These are phyloP conservation scores for Epinephelus cyanopodus DNA, from an alignment of 2,113 vertebrate genomes.

Conservation along the genomic window DNA sequence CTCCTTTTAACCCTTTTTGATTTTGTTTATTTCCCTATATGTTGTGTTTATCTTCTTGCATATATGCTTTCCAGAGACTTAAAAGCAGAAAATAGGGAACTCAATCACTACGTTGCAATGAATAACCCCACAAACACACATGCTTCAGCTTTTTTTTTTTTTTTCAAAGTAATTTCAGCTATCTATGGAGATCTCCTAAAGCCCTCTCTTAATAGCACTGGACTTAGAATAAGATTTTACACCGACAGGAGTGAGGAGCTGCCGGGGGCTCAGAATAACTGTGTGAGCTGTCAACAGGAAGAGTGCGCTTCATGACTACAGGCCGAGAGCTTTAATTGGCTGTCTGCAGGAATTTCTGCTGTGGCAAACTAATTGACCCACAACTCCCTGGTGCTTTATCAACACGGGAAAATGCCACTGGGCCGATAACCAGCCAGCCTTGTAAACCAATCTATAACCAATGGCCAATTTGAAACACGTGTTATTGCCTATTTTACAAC, in stretches of 20 bases:
- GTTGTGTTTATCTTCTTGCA: conserved; percentile 63
- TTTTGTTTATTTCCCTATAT: conserved; percentile 75
- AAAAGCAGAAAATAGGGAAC: conserved; percentile 40
- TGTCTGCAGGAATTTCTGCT: conserved; percentile 78
- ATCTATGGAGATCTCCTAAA: conserved; percentile 64
- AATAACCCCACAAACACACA: conserved; percentile 41
- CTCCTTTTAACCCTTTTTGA: conserved; percentile 64
- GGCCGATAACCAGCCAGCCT: conserved; percentile 83
- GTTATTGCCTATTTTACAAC: conserved; percentile 83
- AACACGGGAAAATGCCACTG: conserved; percentile 78
- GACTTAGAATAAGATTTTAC: conserved; percentile 56
- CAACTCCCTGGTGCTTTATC: conserved; percentile 85
- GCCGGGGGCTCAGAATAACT: conserved; percentile 69
- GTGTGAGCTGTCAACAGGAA: conserved; percentile 71
- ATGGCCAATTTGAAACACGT: conserved; percentile 88
- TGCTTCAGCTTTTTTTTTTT: conserved; percentile 40
- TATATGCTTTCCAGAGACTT: conserved; percentile 43
- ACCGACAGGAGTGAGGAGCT: conserved; percentile 45
- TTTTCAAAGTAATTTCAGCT: conserved; percentile 46
- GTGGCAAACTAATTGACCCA: conserved; percentile 85
- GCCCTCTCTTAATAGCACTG: conserved; percentile 36
- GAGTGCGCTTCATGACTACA: conserved; percentile 51
- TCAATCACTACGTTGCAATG: conserved; percentile 29
- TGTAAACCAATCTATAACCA: conserved; percentile 87
- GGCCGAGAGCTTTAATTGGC: conserved; percentile 73